These are phyloP conservation scores for Ypsolopha sequella DNA, from an alignment of 2,888 invertebrate genomes.

Conservation along the genomic window DNA sequence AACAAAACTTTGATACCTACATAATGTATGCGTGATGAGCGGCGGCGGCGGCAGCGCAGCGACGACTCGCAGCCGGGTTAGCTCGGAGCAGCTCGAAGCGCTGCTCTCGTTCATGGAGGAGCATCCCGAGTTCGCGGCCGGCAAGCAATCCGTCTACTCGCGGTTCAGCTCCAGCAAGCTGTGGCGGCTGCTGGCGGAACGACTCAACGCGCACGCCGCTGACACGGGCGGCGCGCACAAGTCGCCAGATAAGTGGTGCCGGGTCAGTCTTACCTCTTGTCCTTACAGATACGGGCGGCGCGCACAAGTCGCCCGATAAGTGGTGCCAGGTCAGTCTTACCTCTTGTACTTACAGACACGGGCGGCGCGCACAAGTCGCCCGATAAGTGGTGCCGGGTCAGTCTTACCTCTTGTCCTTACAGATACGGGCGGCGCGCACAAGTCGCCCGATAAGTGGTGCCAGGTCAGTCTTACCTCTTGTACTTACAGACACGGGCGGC, in stretches of 20 bases:
- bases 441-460: too few relatives aligned
- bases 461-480: too few relatives aligned
- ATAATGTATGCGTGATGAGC: conserved; percentile 27
- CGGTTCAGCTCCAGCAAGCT: conserved; percentile 57
- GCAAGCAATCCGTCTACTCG: conserved; percentile 56
- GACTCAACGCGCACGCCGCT: conserved; percentile 54
- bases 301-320: conserved; percentile 57
- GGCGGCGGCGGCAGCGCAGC: conserved; percentile 17
- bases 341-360: too few relatives aligned
- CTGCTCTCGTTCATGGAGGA: conserved; percentile 62
- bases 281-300: conserved; percentile 38
- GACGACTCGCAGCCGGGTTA: conserved; percentile 52
- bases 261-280: conserved; percentile 26
- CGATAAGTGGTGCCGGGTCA: too few relatives aligned
- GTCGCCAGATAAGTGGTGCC: conserved; percentile 61
- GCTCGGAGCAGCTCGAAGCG: conserved; percentile 52
- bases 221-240: conserved; percentile 51
- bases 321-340: conserved; percentile 48
- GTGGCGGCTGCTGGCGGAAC: conserved; percentile 54
- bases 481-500: too few relatives aligned
- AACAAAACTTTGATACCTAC: neutral
- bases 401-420: too few relatives aligned
- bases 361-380: too few relatives aligned
- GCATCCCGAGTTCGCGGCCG: conserved; percentile 57
- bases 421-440: too few relatives aligned